These are phyloP conservation scores for Trigoniulus corallinus DNA, from an alignment of 1,140 invertebrate genomes.

Conservation along the genomic window DNA sequence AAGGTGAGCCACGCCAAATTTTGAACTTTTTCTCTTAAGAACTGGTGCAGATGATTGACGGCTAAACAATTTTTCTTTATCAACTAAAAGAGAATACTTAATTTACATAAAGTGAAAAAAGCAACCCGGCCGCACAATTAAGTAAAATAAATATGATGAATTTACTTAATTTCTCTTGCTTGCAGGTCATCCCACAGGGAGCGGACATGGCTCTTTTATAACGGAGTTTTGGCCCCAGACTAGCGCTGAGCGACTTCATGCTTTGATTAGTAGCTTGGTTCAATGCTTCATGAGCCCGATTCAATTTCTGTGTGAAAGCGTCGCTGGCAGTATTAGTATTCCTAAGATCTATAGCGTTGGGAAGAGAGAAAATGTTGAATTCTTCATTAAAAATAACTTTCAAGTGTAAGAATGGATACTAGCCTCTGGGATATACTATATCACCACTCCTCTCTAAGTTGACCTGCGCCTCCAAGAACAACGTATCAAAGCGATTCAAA, in stretches of 20 bases:
- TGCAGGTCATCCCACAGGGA: slow-evolving; percentile 58
- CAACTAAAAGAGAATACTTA: slow-evolving; percentile 24
- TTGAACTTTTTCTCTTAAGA: slow-evolving; percentile 74
- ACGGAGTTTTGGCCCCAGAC: slow-evolving; percentile 82
- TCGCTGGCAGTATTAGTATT: slow-evolving; percentile 81
- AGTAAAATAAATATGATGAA: not conserved
- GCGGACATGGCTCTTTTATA: slow-evolving; percentile 88
- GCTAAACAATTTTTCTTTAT: slow-evolving; percentile 78
- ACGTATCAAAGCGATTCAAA: slow-evolving; percentile 84
- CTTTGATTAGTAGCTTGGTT: slow-evolving; percentile 41
- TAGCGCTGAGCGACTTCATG: slow-evolving; percentile 68
- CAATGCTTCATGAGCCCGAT: slow-evolving; percentile 71
- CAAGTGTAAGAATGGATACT: slow-evolving; percentile 10
- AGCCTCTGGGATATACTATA: slow-evolving; percentile 62
- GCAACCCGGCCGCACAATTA: not conserved
- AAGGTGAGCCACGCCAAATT: slow-evolving; percentile 78
- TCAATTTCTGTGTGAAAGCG: slow-evolving; percentile 68
- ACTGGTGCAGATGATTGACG: slow-evolving; percentile 76
- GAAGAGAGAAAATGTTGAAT: slow-evolving; percentile 3
- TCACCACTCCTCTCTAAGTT: slow-evolving; percentile 63
- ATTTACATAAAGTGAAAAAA: slow-evolving; percentile 1
- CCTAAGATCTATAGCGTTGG: slow-evolving; percentile 48
- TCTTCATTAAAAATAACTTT: not conserved
- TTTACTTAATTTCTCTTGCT: slow-evolving; percentile 57
- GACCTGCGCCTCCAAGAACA: slow-evolving; percentile 90